These are phyloP conservation scores for Esox lucius DNA, from an alignment of 2,797 vertebrate species.

Conservation along the genomic window DNA sequence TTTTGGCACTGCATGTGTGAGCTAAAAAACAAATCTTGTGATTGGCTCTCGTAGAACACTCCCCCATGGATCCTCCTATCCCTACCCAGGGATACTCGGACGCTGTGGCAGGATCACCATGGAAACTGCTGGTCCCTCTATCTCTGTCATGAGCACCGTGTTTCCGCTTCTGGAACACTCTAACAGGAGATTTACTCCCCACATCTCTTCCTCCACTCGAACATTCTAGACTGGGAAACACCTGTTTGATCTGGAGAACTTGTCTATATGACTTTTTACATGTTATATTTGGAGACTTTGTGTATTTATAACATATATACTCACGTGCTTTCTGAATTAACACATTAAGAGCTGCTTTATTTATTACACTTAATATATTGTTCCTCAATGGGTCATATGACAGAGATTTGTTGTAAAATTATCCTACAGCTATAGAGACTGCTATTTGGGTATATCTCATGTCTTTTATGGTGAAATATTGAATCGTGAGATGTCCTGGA, in stretches of 20 bases:
- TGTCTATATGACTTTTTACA: not conserved
- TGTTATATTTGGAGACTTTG: not conserved
- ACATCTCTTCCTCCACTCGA: not conserved
- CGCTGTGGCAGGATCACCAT: constrained; percentile 62
- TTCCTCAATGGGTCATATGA: too few relatives aligned
- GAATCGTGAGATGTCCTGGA: too few relatives aligned
- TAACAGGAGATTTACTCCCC: not conserved
- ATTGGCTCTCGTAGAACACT: constrained; percentile 69
- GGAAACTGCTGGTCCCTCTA: constrained; percentile 55
- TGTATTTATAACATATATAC: not conserved
- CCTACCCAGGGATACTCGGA: constrained; percentile 59
- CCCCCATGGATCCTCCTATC: constrained; percentile 49
- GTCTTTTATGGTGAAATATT: too few relatives aligned
- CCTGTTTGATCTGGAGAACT: not conserved
- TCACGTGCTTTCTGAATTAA: too few relatives aligned
- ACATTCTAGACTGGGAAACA: constrained; percentile 24
- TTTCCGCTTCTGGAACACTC: constrained; percentile 17
- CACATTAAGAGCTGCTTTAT: too few relatives aligned
- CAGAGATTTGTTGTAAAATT: too few relatives aligned
- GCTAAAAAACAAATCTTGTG: constrained; percentile 37
- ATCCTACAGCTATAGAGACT: too few relatives aligned
- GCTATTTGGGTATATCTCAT: too few relatives aligned
- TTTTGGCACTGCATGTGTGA: constrained; percentile 57
- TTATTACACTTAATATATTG: too few relatives aligned
- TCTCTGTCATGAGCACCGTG: constrained; percentile 24